Conservation (phyloP, 2,797 vertebrate species). For the Ambastaia sidthimunki region DNA sequence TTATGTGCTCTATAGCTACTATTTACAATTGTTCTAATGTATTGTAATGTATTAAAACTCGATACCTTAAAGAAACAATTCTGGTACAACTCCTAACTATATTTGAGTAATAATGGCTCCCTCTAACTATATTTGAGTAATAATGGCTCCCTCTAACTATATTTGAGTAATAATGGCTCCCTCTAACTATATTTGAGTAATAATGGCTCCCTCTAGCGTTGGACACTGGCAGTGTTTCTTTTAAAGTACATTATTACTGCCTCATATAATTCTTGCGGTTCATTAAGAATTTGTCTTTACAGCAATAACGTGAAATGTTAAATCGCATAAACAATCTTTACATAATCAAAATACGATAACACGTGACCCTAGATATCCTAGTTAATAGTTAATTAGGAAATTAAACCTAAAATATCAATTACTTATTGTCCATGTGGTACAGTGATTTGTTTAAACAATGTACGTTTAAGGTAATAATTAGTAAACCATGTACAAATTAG, state of each 20-base stretch:
- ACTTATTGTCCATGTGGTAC: no score
- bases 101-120: slow-evolving; percentile 30
- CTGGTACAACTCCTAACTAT: no score
- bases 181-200: slow-evolving; percentile 15
- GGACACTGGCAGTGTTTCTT: not conserved
- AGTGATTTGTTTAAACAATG: not conserved
- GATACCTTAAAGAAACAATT: not conserved
- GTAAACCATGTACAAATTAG: slow-evolving; percentile 53
- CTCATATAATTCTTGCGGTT: not conserved
- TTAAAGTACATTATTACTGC: not conserved
- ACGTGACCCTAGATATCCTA: slow-evolving; percentile 10
- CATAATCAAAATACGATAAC: slow-evolving; percentile 20
- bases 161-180: no score
- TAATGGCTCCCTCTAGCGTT: slow-evolving; percentile 41
- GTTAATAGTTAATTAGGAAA: slow-evolving; percentile 22
- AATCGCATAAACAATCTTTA: slow-evolving; percentile 42
- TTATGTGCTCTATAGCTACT: not conserved
- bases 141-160: no score
- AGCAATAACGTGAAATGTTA: not conserved
- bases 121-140: no score
- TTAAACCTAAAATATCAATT: not conserved
- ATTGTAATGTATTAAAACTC: not conserved
- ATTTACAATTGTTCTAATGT: not conserved
- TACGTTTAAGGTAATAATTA: not conserved
- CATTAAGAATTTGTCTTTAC: not conserved